A percentile compares a stretch with the other conserved stretches of the same genome.
phyloP scores from a whole-genome alignment of 2,113 vertebrate species.

The Nibea albiflora region DNA sequence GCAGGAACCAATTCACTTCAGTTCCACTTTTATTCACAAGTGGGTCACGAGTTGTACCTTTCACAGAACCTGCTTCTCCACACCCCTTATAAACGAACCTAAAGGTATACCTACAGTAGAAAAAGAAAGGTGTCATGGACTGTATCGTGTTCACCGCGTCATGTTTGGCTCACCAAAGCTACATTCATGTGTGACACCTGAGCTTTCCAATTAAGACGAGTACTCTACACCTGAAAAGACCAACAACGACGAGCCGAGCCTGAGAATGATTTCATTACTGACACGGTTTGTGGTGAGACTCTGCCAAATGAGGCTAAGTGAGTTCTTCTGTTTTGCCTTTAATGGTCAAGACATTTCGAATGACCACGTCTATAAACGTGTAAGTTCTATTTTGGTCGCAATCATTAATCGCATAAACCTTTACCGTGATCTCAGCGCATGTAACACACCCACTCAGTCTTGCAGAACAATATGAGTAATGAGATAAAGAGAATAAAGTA shows the following conservation, averaged over 20 bases:
- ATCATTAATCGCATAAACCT: slow-evolving; percentile 37
- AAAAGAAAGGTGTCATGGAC: neutral
- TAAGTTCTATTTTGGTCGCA: slow-evolving; percentile 60
- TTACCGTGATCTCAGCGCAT: slow-evolving; percentile 63
- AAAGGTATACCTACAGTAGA: neutral
- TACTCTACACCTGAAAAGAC: neutral
- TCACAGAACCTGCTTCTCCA: slow-evolving; percentile 21
- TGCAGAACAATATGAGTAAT: slow-evolving; percentile 56
- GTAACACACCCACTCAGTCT: slow-evolving; percentile 46
- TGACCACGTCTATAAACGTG: slow-evolving; percentile 49
- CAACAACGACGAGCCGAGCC: slow-evolving; percentile 7
- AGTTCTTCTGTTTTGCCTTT: slow-evolving; percentile 33
- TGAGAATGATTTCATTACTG: neutral
- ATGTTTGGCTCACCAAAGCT: neutral
- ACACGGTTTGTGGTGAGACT: neutral
- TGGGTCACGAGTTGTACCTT: neutral
- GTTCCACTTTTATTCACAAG: neutral
- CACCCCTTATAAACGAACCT: neutral
- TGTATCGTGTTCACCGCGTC: neutral
- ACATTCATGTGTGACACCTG: slow-evolving; percentile 25
- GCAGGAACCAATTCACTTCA: no score
- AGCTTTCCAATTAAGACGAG: slow-evolving; percentile 5
- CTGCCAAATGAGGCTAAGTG: slow-evolving; percentile 13
- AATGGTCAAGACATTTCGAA: slow-evolving; percentile 29
- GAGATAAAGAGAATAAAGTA: slow-evolving; percentile 56